Evolutionary conservation across 2,888 invertebrate species (phyloP).

Genomic region (Icerya purchasi): DNA sequence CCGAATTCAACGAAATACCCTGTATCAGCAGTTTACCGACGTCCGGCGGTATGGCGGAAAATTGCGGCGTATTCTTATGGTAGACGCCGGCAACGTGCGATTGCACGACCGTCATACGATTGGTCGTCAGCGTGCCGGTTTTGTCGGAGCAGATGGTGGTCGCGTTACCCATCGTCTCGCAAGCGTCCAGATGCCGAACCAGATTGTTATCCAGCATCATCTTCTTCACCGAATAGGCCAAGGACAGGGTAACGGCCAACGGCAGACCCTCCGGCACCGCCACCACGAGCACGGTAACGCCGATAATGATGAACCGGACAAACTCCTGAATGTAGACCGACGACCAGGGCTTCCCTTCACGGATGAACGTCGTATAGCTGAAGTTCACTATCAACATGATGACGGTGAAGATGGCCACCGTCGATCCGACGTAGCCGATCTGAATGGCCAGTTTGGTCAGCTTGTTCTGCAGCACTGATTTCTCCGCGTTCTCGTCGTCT

Average conservation of each 20-base stretch:
- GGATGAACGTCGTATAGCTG: constrained; percentile 32
- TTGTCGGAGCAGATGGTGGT: constrained; percentile 43
- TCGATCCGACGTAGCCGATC: constrained; percentile 41
- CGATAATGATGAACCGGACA: constrained; percentile 39
- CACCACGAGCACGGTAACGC: constrained; percentile 39
- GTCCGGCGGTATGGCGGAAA: constrained; percentile 26
- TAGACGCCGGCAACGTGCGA: constrained; percentile 29
- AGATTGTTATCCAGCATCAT: constrained; percentile 41
- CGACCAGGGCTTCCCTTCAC: constrained; percentile 26
- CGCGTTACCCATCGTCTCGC: constrained; percentile 43
- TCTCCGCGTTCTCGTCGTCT: constrained; percentile 14
- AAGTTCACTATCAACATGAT: constrained; percentile 37
- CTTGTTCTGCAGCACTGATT: constrained; percentile 40
- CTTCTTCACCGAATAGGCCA: constrained; percentile 39
- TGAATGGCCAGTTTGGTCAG: constrained; percentile 41
- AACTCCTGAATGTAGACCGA: constrained; percentile 30
- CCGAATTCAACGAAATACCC: constrained; percentile 35
- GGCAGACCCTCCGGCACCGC: constrained; percentile 41
- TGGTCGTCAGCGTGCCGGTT: constrained; percentile 42
- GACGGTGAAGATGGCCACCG: constrained; percentile 38
- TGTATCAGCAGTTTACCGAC: constrained; percentile 29
- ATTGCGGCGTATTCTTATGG: constrained; percentile 28
- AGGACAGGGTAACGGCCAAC: constrained; percentile 36
- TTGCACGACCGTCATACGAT: constrained; percentile 38
- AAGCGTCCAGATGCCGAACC: constrained; percentile 39